Evolutionary conservation across 2,113 vertebrate species (phyloP), one percentile per base, ranked within the genome.

Genomic region (Coptodon bakossiorum): DNA sequence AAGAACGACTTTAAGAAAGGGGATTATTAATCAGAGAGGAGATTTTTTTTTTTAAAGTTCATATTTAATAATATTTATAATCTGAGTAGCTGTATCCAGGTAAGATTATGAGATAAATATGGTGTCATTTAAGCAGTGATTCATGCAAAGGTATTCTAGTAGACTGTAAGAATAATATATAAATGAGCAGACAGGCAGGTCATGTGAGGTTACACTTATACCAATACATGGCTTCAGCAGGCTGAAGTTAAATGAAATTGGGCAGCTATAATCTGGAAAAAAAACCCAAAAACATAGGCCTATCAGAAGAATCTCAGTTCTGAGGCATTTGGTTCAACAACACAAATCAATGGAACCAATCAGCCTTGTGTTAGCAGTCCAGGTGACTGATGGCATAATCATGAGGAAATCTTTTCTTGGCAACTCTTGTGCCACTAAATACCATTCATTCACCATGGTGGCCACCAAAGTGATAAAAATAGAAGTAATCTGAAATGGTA

Each of bases 291-390:
- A 10, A n/a, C 27, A 36, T 0, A 1, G 1, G 3, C 13, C 9
- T 19, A n/a, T 79, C 13, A 40, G 27, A 1, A 59, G 24, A 76
- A 63, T 36, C 19, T 85, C 22, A 45, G 17, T 54, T 85, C 31
- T 63, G 83, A 63, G 66, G 53, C 76, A 82, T 85, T 85, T 81
- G 1, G 3, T 29, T 73, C 54, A 82, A 4, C 53, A 38, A 56
- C 53, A 13, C 40, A 34, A 53, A 61, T n/a, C 66, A 22, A 31
- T 48, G 38, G 53, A 27, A 11, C 16, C 63, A 61, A 24, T 22
- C 31, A 29, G 14, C 12, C 56, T 63, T 38, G 29, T 38, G 31
- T 68, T 43, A 36, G 40, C 54, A 9, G 7, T 13, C 13, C 45
- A 83, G 71, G 56, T 50, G 17, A 80, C 29, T 56, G 9, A 16